phyloP scores from a whole-genome alignment of 1,140 invertebrate species.

The honey bee (Apis mellifera) region Amel_HAv3.1 CM009938.2:7864001-7864500 shows the following conservation, averaged over 20 bases:
- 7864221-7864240: conserved; percentile 45
- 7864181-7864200: conserved; percentile 60
- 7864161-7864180: conserved; percentile 68
- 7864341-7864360: too few relatives aligned
- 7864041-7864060: conserved; percentile 57
- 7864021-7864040: conserved; percentile 64
- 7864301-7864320: neutral
- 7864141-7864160: conserved; percentile 64
- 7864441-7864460: too few relatives aligned
- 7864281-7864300: neutral
- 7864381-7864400: too few relatives aligned
- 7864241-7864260: conserved; percentile 30
- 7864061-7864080: conserved; percentile 52
- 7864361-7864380: too few relatives aligned
- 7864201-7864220: conserved; percentile 50
- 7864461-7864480: too few relatives aligned
- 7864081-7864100: conserved; percentile 34
- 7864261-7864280: conserved; percentile 40
- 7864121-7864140: conserved; percentile 47
- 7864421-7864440: too few relatives aligned
- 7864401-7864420: too few relatives aligned
- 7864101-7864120: conserved; percentile 40
- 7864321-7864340: too few relatives aligned
- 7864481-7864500: too few relatives aligned
- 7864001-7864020: conserved; percentile 63